phyloP scores from a whole-genome alignment of 2,888 invertebrate species.

The Phragmatobia fuliginosa region DNA sequence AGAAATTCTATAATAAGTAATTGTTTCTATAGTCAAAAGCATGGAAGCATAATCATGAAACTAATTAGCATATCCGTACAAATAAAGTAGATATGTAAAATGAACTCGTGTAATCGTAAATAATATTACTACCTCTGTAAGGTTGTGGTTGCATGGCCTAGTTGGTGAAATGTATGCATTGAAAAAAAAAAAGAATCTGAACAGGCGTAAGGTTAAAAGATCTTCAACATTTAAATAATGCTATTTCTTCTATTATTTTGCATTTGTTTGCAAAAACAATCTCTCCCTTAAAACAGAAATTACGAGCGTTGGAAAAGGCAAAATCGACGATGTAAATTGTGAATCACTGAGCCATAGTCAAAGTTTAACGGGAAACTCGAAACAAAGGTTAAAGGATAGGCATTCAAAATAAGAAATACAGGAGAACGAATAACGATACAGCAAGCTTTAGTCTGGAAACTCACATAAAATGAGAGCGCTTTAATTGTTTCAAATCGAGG shows the following conservation, averaged over 20 bases:
- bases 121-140: neutral
- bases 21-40: neutral
- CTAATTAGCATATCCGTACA: neutral
- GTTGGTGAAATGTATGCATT: neutral
- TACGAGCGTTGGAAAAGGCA: no score
- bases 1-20: neutral
- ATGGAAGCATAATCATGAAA: neutral
- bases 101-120: neutral
- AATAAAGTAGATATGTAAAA: neutral
- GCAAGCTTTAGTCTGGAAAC: neutral
- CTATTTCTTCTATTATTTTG: neutral
- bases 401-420: neutral
- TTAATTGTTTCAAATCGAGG: conserved; percentile 33
- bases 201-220: neutral
- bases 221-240: neutral
- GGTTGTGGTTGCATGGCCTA: neutral
- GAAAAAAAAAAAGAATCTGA: neutral
- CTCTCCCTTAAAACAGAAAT: neutral
- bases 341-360: no score
- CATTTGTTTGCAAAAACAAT: neutral
- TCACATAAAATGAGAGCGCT: conserved; percentile 17
- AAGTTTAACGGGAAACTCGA: neutral
- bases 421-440: neutral
- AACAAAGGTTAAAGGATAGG: neutral
- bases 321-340: no score